phyloP scores from a whole-genome alignment of 1,140 invertebrate genomes.

The Aphaenogaster rudis region DNA sequence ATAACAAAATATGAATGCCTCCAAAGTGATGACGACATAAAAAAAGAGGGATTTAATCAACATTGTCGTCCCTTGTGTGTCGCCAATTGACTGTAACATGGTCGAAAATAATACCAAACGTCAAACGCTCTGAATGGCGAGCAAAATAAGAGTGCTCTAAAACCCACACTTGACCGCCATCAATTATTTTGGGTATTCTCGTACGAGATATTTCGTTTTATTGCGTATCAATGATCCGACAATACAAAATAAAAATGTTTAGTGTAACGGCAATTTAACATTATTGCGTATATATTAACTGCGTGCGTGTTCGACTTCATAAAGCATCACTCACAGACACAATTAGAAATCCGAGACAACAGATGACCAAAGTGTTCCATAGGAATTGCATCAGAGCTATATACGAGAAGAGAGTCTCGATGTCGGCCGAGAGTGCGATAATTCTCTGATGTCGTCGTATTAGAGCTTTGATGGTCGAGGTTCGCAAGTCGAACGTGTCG shows the following conservation, averaged over 20 bases:
- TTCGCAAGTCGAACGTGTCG: constrained; percentile 2
- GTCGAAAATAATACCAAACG: constrained; percentile 9
- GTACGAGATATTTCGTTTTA: not conserved
- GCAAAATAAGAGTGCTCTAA: not conserved
- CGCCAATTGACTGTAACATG: constrained; percentile 37
- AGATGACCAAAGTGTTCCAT: constrained; percentile 56
- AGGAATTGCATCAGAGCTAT: constrained; percentile 59
- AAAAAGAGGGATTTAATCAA: constrained; percentile 58
- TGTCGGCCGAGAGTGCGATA: constrained; percentile 41
- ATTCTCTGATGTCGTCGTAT: constrained; percentile 59
- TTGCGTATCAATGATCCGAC: not conserved
- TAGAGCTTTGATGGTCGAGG: constrained; percentile 21
- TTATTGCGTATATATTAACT: not conserved
- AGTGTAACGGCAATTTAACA: not conserved
- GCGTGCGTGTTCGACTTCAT: not conserved
- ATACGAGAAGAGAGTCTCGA: constrained; percentile 57
- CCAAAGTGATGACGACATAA: constrained; percentile 56
- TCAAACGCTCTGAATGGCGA: not conserved
- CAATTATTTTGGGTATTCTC: constrained; percentile 11
- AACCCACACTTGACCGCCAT: not conserved
- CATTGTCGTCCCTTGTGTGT: not conserved
- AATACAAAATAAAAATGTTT: not conserved
- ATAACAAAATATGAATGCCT: constrained; percentile 70
- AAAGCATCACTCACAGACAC: constrained; percentile 30
- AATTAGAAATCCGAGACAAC: constrained; percentile 57